phyloP scores from a whole-genome alignment of 2,113 vertebrate species.

The Donacobius atricapilla region DNA sequence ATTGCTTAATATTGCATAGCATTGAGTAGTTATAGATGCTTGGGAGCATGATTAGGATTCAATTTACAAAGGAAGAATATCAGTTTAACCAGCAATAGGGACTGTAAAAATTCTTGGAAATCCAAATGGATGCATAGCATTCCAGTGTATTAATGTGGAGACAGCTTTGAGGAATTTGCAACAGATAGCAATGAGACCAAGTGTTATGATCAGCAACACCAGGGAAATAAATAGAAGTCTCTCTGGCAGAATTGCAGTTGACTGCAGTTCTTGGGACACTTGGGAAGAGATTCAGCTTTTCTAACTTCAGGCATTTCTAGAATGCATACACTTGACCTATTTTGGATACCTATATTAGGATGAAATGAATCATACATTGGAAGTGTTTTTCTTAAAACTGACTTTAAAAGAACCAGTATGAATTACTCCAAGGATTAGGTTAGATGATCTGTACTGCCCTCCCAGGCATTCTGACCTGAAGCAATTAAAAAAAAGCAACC shows the following conservation, averaged over 20 bases:
- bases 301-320: conserved; percentile 23
- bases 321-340: conserved; percentile 23
- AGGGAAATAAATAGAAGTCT: conserved; percentile 19
- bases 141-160: not conserved
- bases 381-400: not conserved
- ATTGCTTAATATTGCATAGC: not conserved
- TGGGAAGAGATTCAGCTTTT: not conserved
- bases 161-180: not conserved
- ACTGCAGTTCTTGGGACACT: not conserved
- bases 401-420: not conserved
- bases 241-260: not conserved
- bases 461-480: not conserved
- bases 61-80: not conserved
- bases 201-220: not conserved
- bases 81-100: not conserved
- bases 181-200: not conserved
- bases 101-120: not conserved
- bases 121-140: not conserved
- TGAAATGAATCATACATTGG: not conserved
- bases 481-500: not conserved
- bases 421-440: not conserved
- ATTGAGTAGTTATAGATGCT: not conserved
- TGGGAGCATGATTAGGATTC: not conserved
- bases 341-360: conserved; percentile 20
- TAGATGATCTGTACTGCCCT: not conserved